These are phyloP conservation scores for Amphipyra berbera DNA, from an alignment of 2,888 invertebrate genomes.

Conservation along the genomic window DNA sequence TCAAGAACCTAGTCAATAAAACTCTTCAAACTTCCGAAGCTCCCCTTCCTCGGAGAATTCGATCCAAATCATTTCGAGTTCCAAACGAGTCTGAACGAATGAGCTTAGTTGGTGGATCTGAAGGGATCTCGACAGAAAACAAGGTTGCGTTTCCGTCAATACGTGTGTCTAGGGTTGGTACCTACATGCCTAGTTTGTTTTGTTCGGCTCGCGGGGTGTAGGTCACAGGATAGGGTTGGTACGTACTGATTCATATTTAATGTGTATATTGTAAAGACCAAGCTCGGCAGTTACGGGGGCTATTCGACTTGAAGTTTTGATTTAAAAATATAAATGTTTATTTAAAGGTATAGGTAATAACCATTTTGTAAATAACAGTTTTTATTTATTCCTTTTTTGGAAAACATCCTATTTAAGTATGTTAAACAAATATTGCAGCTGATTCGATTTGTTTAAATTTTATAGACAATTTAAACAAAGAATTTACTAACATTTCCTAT, in stretches of 20 bases:
- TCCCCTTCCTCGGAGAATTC: constrained; percentile 15
- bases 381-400: too few relatives aligned
- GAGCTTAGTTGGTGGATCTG: constrained; percentile 46
- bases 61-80: constrained; percentile 23
- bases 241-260: not conserved
- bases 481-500: too few relatives aligned
- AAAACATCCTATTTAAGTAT: too few relatives aligned
- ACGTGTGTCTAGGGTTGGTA: constrained; percentile 43
- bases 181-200: constrained; percentile 44
- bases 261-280: too few relatives aligned
- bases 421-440: too few relatives aligned
- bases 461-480: too few relatives aligned
- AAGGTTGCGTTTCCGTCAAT: constrained; percentile 66
- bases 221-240: constrained; percentile 43
- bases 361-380: too few relatives aligned
- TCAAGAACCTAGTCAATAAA: constrained; percentile 7
- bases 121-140: constrained; percentile 61
- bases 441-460: too few relatives aligned
- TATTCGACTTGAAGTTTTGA: too few relatives aligned
- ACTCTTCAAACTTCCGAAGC: constrained; percentile 21
- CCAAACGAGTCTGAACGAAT: constrained; percentile 35
- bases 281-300: too few relatives aligned
- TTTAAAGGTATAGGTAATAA: too few relatives aligned
- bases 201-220: constrained; percentile 40
- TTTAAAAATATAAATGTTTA: too few relatives aligned